Conservation (phyloP, 2,888 invertebrate species). For the Augiades crinisus region DNA sequence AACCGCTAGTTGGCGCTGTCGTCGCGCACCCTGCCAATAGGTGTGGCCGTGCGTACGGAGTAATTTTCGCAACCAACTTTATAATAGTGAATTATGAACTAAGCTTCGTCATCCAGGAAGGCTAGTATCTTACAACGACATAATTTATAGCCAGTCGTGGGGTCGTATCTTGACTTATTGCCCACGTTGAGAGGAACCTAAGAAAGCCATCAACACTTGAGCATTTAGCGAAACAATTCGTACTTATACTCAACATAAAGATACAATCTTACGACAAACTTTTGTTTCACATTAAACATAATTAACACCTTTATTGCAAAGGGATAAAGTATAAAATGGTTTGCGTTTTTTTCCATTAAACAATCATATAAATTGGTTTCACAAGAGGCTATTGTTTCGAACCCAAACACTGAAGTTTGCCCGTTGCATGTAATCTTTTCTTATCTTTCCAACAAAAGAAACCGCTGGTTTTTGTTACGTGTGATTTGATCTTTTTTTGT, state of each 20-base stretch:
- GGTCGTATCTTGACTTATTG: neutral
- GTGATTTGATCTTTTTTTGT: constrained; percentile 50
- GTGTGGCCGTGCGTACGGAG: no score
- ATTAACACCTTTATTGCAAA: neutral
- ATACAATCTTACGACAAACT: constrained; percentile 24
- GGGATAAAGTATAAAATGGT: constrained; percentile 30
- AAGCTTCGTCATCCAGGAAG: no score
- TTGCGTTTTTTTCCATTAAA: constrained; percentile 4
- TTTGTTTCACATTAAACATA: neutral
- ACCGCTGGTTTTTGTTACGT: constrained; percentile 59
- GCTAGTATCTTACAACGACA: no score
- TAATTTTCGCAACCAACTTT: no score
- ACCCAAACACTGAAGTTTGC: constrained; percentile 62
- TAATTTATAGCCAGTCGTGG: no score
- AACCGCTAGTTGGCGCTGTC: no score
- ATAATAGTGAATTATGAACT: no score
- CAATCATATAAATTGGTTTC: constrained; percentile 17
- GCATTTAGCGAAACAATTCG: constrained; percentile 58
- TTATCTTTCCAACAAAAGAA: constrained; percentile 57
- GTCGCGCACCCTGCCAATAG: no score
- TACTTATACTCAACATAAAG: constrained; percentile 49
- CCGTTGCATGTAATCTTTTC: constrained; percentile 63
- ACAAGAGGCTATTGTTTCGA: constrained; percentile 45
- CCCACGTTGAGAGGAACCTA: constrained; percentile 38
- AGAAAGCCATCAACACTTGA: constrained; percentile 58